A percentile compares a stretch with the other conserved stretches of the same genome.
Conservation (phyloP, 2,113 vertebrate species). For the Boulengeromyrus knoepffleri region DNA sequence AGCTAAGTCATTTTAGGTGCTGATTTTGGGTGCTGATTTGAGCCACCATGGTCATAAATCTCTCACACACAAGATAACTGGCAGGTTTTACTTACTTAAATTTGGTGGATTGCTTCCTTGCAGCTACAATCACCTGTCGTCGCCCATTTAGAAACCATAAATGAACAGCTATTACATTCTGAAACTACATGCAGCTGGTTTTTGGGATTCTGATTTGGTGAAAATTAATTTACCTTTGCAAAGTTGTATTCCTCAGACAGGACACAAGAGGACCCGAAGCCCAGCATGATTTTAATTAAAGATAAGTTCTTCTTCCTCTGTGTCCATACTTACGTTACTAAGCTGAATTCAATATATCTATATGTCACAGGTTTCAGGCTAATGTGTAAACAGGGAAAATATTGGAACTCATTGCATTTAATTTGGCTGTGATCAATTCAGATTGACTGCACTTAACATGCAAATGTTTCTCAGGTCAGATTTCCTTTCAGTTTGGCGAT, state of each 20-base stretch:
- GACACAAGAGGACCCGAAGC: constrained; percentile 48
- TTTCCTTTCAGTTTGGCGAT: constrained; percentile 44
- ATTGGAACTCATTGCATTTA: constrained; percentile 90
- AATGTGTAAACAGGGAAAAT: constrained; percentile 75
- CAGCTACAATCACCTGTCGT: neutral
- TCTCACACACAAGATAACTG: neutral
- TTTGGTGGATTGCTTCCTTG: neutral
- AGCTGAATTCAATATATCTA: constrained; percentile 92
- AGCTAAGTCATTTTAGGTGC: neutral
- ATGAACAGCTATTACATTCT: neutral
- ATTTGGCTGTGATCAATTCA: constrained; percentile 88
- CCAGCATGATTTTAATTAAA: constrained; percentile 99
- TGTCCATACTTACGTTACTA: constrained; percentile 78
- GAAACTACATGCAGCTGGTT: neutral
- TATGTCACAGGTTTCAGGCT: constrained; percentile 75
- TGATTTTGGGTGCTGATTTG: neutral
- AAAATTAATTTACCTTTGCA: constrained; percentile 24
- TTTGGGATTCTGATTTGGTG: neutral
- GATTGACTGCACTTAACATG: constrained; percentile 93
- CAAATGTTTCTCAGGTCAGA: constrained; percentile 70
- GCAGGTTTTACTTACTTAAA: neutral
- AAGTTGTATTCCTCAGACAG: constrained; percentile 22
- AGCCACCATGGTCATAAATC: neutral
- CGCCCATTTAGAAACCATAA: neutral
- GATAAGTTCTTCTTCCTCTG: constrained; percentile 84